Conservation (phyloP, 2,888 invertebrate genomes). For the Xanthostigma xanthostigma region DNA sequence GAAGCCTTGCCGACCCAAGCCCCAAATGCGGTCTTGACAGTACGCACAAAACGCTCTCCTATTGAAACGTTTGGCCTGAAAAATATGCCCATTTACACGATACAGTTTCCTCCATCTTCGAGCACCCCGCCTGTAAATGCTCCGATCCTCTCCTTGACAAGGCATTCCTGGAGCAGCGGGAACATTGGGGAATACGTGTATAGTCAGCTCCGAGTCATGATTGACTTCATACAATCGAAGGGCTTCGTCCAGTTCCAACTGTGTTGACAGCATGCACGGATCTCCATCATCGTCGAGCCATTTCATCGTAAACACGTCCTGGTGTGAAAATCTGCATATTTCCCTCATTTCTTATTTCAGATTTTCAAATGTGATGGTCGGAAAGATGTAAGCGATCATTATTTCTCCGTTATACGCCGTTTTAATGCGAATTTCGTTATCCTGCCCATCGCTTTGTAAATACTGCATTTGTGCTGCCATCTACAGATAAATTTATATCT, state of each 20-base stretch:
- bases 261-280: slow-evolving; percentile 93
- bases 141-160: slow-evolving; percentile 94
- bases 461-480: no score
- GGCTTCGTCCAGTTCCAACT: slow-evolving; percentile 93
- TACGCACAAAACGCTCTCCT: slow-evolving; percentile 96
- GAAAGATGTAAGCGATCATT: slow-evolving; percentile 84
- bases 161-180: slow-evolving; percentile 95
- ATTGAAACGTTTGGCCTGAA: slow-evolving; percentile 97
- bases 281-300: slow-evolving; percentile 99
- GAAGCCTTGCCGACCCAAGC: slow-evolving; percentile 91
- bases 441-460: slow-evolving; percentile 28
- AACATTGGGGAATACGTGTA: slow-evolving; percentile 98
- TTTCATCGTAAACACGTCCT: slow-evolving; percentile 88
- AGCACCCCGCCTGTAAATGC: slow-evolving; percentile 97
- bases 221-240: slow-evolving; percentile 89
- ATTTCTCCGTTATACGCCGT: slow-evolving; percentile 82
- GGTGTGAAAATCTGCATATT: slow-evolving; percentile 80
- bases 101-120: slow-evolving; percentile 97
- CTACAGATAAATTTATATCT: no score
- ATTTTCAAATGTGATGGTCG: slow-evolving; percentile 74
- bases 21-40: slow-evolving; percentile 98
- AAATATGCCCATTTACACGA: slow-evolving; percentile 96
- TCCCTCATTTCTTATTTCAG: slow-evolving; percentile 85
- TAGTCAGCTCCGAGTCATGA: slow-evolving; percentile 89
- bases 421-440: slow-evolving; percentile 72